phyloP scores from a whole-genome alignment of 2,888 invertebrate genomes.

The Bhutanitis thaidina region DNA sequence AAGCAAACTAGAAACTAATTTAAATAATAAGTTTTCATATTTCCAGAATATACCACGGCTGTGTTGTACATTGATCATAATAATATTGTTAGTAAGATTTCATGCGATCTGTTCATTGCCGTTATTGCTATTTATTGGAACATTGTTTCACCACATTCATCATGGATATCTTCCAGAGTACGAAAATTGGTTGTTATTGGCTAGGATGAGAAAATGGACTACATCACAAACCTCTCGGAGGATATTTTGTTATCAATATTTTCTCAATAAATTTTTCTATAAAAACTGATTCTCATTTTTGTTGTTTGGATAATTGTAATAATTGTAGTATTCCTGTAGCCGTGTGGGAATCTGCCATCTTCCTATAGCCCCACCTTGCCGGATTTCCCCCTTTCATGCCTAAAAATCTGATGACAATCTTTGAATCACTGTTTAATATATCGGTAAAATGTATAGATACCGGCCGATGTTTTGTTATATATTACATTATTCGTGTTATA shows the following conservation, averaged over 20 bases:
- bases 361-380: no score
- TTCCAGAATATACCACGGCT: slow-evolving; percentile 38
- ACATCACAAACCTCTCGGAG: not conserved
- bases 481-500: no score
- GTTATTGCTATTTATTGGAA: slow-evolving; percentile 16
- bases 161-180: not conserved
- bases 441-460: no score
- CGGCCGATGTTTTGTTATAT: no score
- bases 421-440: no score
- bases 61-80: slow-evolving; percentile 29
- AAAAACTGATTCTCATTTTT: slow-evolving; percentile 6
- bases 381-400: no score
- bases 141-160: slow-evolving; percentile 4
- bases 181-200: not conserved
- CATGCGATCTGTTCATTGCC: not conserved
- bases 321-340: no score
- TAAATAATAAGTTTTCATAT: not conserved
- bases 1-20: no score
- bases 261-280: slow-evolving; percentile 22
- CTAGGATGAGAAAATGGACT: not conserved
- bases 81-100: slow-evolving; percentile 7
- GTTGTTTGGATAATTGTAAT: no score
- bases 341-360: no score
- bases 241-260: slow-evolving; percentile 3
- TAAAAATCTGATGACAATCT: no score